Base-by-base conservation (phyloP, 92 coral and sea anemone genomes). In the Palythoa caribaeorum region DNA sequence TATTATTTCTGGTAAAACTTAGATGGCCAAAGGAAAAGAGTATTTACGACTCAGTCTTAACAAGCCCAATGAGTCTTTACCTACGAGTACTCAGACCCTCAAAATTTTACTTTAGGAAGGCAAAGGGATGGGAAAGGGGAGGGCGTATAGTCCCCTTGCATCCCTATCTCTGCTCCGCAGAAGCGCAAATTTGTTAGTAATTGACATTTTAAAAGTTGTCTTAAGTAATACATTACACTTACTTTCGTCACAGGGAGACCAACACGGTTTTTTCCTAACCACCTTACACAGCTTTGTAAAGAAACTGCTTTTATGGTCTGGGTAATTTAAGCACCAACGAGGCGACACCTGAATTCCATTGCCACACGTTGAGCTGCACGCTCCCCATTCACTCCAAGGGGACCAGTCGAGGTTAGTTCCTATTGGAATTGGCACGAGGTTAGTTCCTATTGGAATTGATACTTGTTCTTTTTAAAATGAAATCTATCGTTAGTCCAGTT, bases 331-430 rank as follows among this genome's bases (percentile, higher is more conserved):
- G 68, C 83, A 78, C 71, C 28, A 20, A 3, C 83, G 83, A 57
- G 71, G 83, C 15, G 83, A 78, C 28, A 13, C 2, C 52, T 57
- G 83, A 20, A 71, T 78, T 55, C 83, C 83, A 16, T 78, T 78
- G 5, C 83, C 83, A 78, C 83, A 78, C 48, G 52, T 11, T 19
- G 70, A 35, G 36, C 70, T 78, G 60, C 83, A 78, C 16, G 51
- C 21, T 37, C 38, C 83, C 83, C 83, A 78, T 2, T 78, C 70
- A 7, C 83, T 78, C 83, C 83, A 78, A 36, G 66, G 51, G 3
- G 70, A 57, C 83, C 83, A 78, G 1, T 66, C 10, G 5, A 15
- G 6, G 44, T 14, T 69, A 55, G 35, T 10, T 9, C 5, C 69
- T 55, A 17, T 35, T 77, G 62, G 21, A 55, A 72, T 37, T 38